Percentiles rank a stretch among this genome's conserved stretches.
Conservation (phyloP, 2,797 vertebrate species). For the Kryptopterus vitreolus region DNA sequence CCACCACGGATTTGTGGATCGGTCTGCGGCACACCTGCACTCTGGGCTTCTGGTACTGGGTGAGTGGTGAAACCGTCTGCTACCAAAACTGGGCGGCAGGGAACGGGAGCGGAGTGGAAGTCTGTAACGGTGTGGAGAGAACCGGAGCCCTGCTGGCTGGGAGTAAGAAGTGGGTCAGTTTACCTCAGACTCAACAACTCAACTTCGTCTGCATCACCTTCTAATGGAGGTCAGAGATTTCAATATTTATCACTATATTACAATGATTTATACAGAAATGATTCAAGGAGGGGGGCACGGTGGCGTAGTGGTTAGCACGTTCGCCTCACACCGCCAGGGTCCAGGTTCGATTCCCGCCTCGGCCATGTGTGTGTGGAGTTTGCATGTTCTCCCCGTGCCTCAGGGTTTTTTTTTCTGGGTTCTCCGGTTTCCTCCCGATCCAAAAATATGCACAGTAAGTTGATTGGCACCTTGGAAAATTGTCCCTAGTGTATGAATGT, state of each 20-base stretch:
- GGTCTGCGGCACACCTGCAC: slow-evolving; percentile 36
- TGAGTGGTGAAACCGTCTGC: slow-evolving; percentile 27
- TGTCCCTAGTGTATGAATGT: too few species aligned
- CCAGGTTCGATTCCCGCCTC: too few species aligned
- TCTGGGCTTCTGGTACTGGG: slow-evolving; percentile 44
- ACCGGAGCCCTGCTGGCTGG: slow-evolving; percentile 4
- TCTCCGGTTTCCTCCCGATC: too few species aligned
- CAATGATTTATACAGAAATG: not conserved
- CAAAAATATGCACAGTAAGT: too few species aligned
- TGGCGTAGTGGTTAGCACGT: too few species aligned
- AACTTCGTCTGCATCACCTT: slow-evolving; percentile 16
- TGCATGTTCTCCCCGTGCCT: too few species aligned
- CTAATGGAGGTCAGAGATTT: not conserved
- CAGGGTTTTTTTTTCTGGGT: too few species aligned
- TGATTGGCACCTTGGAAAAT: too few species aligned
- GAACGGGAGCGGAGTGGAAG: not conserved
- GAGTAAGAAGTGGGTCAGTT: slow-evolving; percentile 23
- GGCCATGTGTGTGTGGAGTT: too few species aligned
- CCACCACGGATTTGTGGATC: slow-evolving; percentile 37
- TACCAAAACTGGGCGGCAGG: slow-evolving; percentile 44
- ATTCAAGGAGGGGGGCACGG: too few species aligned
- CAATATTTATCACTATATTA: not conserved
- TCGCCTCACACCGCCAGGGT: too few species aligned
- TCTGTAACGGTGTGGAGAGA: slow-evolving; percentile 30
- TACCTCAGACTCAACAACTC: slow-evolving; percentile 3